A percentile compares a stretch with the other conserved stretches of the same genome.
phyloP scores from a whole-genome alignment of 2,888 invertebrate genomes.

The Torymus tubicola region DNA sequence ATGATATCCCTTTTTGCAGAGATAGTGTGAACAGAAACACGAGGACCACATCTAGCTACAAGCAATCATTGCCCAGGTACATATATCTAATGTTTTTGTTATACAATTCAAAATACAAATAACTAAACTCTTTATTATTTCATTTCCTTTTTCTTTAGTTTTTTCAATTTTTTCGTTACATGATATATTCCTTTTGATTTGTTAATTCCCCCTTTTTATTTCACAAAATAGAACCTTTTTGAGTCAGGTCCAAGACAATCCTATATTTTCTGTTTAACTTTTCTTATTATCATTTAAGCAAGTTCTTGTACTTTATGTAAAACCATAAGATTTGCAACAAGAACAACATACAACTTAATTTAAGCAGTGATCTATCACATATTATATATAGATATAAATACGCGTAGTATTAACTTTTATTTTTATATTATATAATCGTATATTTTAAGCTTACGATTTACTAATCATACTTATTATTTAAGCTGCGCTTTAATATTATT shows the following conservation, averaged over 20 bases:
- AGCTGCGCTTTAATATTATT: too few relatives aligned
- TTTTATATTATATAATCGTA: too few relatives aligned
- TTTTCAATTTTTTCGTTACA: slow-evolving; percentile 1
- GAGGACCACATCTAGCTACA: slow-evolving; percentile 77
- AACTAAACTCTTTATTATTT: slow-evolving; percentile 35
- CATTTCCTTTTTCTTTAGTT: slow-evolving; percentile 43
- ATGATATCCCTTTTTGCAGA: slow-evolving; percentile 76
- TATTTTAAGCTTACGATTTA: too few relatives aligned
- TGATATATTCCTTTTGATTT: slow-evolving; percentile 32
- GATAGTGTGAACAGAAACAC: slow-evolving; percentile 77
- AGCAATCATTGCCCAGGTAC: slow-evolving; percentile 77
- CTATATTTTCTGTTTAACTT: slow-evolving; percentile 58
- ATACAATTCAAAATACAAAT: slow-evolving; percentile 62
- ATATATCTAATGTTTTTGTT: slow-evolving; percentile 72
- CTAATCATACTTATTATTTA: too few relatives aligned
- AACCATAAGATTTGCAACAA: too few relatives aligned
- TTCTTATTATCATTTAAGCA: slow-evolving; percentile 12
- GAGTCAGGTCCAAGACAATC: slow-evolving; percentile 70
- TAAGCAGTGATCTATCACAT: too few relatives aligned
- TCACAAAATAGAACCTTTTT: slow-evolving; percentile 48
- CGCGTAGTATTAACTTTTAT: too few relatives aligned
- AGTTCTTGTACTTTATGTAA: slow-evolving; percentile 24
- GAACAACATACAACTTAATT: too few relatives aligned
- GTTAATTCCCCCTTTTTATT: slow-evolving; percentile 36
- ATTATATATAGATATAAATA: too few relatives aligned